Evolutionary conservation across 1,140 invertebrate species (phyloP), one percentile per base, ranked within the genome.

Genomic region (Zaprionus africanus): DNA sequence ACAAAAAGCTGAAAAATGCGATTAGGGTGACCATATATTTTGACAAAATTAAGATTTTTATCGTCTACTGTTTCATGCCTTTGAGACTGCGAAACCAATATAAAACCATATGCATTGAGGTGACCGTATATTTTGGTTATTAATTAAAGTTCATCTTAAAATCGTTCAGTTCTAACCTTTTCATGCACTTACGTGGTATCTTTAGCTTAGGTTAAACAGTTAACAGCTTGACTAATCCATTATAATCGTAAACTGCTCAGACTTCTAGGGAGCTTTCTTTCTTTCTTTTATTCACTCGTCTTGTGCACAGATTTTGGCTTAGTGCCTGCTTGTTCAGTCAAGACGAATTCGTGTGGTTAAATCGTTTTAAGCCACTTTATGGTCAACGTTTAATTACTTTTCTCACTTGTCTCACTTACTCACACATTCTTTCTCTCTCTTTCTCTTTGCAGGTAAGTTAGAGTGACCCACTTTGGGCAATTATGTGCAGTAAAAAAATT

Each of bases 401-500:
- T 26, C 60, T 46, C 41, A 68, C 64, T 57, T 43, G 15, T 72
- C 36, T 49, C 15, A 26, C 36, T 61, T 34, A 56, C 51, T 59
- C 12, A 53, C 38, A 54, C 51, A 58, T 17, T 74, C 54, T 65
- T 31, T 62, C 41, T 80, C 54, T 75, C 24, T 69, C 43, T 78
- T 22, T 69, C 66, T 67, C 70, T 72, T 81, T 84, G 64, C 81
- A 87, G 85, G 81, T 88, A 87, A 75, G 78, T 83, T 77, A 70
- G 67, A 79, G 66, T 87, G 84, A 87, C 84, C 84, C 85, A 87
- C 78, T 87, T 46, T 87, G 78, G 74, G 56, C 68, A 72, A 79
- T 79, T 79, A 79, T 79, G 67, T 76, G 46, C 67, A 71, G 38
- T 74, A 74, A 74, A 61, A 66, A 59, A 49, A 13, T 28, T 19